Percentiles rank a stretch among this genome's conserved stretches.
phyloP scores from a whole-genome alignment of 2,797 vertebrate genomes.

The Merluccius polli region DNA sequence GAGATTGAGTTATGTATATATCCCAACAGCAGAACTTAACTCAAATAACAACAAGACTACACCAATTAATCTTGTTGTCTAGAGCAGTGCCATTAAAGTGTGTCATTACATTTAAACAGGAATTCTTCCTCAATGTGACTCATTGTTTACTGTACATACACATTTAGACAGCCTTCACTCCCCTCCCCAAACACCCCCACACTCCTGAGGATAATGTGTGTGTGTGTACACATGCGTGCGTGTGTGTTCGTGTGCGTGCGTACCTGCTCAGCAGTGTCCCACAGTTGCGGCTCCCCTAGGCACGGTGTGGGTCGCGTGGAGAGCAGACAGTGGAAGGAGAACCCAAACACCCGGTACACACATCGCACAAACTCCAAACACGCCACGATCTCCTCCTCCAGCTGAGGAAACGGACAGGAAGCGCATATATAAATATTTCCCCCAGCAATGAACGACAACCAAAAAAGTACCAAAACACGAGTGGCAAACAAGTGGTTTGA shows the following conservation, averaged over 20 bases:
- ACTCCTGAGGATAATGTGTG: neutral
- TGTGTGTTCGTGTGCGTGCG: conserved; percentile 15
- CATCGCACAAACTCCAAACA: conserved; percentile 86
- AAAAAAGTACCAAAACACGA: neutral
- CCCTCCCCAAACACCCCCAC: neutral
- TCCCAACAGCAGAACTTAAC: conserved; percentile 5
- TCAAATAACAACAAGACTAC: conserved; percentile 18
- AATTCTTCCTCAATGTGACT: conserved; percentile 8
- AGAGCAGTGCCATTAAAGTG: conserved; percentile 24
- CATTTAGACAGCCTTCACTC: conserved; percentile 9
- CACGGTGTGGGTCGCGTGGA: conserved; percentile 83
- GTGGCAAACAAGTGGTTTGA: conserved; percentile 3
- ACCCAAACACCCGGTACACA: conserved; percentile 85
- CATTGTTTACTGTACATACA: conserved; percentile 11
- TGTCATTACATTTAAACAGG: conserved; percentile 11
- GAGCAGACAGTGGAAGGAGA: conserved; percentile 84
- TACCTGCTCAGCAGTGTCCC: conserved; percentile 89
- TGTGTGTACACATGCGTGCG: neutral
- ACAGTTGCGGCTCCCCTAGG: conserved; percentile 82
- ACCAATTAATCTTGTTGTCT: conserved; percentile 13
- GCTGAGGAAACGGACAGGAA: conserved; percentile 59
- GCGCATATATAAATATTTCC: conserved; percentile 16
- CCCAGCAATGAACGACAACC: conserved; percentile 1
- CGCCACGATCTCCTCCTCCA: conserved; percentile 81
- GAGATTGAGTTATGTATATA: neutral